Conservation (phyloP, 2,113 vertebrate genomes). For the Myrmecophaga tridactyla region DNA sequence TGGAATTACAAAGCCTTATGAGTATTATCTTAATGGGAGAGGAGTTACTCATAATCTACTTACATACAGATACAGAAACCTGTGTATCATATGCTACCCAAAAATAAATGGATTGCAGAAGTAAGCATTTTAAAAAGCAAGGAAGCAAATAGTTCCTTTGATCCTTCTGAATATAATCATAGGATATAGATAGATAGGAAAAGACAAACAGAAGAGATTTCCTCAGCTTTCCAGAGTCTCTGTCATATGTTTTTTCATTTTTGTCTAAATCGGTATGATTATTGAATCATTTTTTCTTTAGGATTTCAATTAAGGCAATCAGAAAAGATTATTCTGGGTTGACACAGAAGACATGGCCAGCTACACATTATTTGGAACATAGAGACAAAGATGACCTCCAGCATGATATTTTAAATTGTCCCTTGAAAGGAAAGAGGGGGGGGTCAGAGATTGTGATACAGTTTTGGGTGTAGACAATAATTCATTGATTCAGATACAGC, state of each 20-base stretch:
- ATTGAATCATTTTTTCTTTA: not conserved
- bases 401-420: not conserved
- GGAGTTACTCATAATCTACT: not conserved
- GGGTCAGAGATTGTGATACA: not conserved
- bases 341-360: not conserved
- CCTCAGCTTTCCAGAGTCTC: not conserved
- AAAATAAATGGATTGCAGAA: not conserved
- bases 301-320: not conserved
- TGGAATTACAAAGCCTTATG: not conserved
- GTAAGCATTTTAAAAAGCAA: not conserved
- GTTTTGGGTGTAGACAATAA: not conserved
- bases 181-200: not conserved
- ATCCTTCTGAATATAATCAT: not conserved
- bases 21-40: not conserved
- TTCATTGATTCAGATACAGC: not conserved
- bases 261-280: not conserved
- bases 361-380: not conserved
- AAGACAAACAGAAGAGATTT: not conserved
- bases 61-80: not conserved
- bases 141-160: not conserved
- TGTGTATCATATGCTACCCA: not conserved
- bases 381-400: not conserved
- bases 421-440: not conserved
- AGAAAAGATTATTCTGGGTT: not conserved
- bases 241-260: rapidly evolving